A percentile compares a stretch with the other conserved stretches of the same genome.
Conservation (phyloP, 2,113 vertebrate genomes). For the Pseudois nayaur region DNA sequence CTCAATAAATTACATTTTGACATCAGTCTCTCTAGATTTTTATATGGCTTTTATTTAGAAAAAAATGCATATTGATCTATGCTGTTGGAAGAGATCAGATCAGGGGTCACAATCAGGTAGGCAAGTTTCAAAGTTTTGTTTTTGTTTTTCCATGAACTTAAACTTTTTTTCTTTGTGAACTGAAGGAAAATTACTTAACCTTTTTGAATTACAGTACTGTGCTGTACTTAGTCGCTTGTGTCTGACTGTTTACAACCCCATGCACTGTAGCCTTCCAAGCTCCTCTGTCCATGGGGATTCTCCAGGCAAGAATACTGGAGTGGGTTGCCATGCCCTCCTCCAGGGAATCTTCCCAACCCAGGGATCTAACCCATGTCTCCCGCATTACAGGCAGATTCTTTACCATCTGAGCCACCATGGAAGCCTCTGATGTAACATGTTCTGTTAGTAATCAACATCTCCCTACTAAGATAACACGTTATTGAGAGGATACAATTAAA, state of each 20-base stretch:
- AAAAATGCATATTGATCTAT: accelerated
- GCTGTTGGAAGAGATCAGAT: background rate
- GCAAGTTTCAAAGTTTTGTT: background rate
- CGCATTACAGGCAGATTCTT: background rate
- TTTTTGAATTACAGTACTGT: background rate
- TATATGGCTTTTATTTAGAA: background rate
- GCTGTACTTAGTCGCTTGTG: background rate
- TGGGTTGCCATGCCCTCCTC: background rate
- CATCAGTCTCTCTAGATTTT: background rate
- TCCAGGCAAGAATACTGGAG: background rate
- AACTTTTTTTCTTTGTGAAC: background rate
- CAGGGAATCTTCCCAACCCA: background rate
- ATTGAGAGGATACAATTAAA: background rate
- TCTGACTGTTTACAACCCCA: background rate
- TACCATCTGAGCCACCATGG: background rate
- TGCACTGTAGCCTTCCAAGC: background rate
- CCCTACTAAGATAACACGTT: background rate
- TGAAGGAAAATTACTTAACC: background rate
- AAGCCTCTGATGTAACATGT: background rate
- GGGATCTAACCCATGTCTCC: background rate
- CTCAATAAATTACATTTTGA: background rate
- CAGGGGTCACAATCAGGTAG: background rate
- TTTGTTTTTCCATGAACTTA: background rate
- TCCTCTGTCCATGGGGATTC: background rate
- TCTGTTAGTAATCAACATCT: background rate